phyloP scores from a whole-genome alignment of 2,888 invertebrate genomes.

The Xiphydria camelus region DNA sequence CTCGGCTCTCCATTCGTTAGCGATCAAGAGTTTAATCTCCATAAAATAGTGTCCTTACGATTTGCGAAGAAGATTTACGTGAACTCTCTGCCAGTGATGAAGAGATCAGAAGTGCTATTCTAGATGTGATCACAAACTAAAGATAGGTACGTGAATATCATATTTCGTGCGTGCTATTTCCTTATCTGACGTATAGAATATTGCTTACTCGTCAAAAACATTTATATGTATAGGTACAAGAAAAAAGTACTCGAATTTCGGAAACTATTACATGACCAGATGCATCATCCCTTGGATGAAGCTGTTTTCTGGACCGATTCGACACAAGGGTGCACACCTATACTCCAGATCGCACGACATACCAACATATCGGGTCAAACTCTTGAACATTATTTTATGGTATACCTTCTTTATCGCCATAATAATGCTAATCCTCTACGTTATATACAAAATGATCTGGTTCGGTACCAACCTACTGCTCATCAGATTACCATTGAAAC shows the following conservation, averaged over 20 bases:
- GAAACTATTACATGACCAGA: not conserved
- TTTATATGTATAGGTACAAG: slow-evolving; percentile 10
- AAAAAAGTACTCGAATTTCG: slow-evolving; percentile 1
- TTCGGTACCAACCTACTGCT: too few species aligned
- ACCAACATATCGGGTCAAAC: too few species aligned
- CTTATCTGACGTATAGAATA: too few species aligned
- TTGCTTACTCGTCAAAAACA: too few species aligned
- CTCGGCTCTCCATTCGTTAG: slow-evolving; percentile 6
- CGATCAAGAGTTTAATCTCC: slow-evolving; percentile 5
- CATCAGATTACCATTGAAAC: too few species aligned
- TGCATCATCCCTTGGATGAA: slow-evolving; percentile 5
- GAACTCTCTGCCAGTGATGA: not conserved
- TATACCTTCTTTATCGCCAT: too few species aligned
- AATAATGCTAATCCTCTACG: too few species aligned
- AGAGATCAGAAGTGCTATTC: slow-evolving; percentile 3
- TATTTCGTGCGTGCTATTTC: too few species aligned
- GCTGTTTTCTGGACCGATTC: slow-evolving; percentile 11
- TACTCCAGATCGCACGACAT: too few species aligned
- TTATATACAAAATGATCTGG: too few species aligned
- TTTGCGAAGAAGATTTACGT: slow-evolving; percentile 1
- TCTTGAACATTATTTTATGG: too few species aligned
- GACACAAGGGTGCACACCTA: slow-evolving; percentile 12
- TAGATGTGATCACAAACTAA: slow-evolving; percentile 2
- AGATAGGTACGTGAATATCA: too few species aligned
- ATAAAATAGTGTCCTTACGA: not conserved